Evolutionary conservation across 2,888 invertebrate species (phyloP), one percentile per base, ranked within the genome.

Genomic region (Choristoneura rosaceana): DNA sequence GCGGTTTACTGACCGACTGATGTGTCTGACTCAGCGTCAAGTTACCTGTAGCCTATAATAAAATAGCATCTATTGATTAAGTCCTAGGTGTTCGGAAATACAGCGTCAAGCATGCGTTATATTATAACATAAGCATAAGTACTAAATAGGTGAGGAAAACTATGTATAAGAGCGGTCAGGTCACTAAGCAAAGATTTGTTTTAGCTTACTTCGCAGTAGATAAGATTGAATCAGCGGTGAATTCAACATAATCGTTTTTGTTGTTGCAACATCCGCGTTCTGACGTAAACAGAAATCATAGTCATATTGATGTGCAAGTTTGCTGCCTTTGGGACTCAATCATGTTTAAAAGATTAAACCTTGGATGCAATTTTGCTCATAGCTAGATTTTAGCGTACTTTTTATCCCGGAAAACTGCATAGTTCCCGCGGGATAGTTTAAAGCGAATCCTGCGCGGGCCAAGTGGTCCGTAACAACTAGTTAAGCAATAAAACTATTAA

Each of bases 151-250:
- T 25, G 58, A 55, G 55, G 58, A 71, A 71, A 58, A 71, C 58
- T 50, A 45, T 38, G 17, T 45, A 47, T 71, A 34, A 15, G 43
- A 33, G 10, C 34, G 10, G 1, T 38, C 43, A 12, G 62, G 62
- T 50, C 63, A 73, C 68, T 63, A 17, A 58, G 58, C 15, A 68
- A 67, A 68, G 25, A 63, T 63, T 25, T 67, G 68, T 41, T 67
- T 63, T 25, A 58, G 59, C 17, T 47, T 33, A 59, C 47, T 68
- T 68, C 41, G 63, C 59, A 15, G 63, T 68, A 73, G 34, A 73
- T 68, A 55, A 67, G 25, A 62, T 50, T 63, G 71, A 63, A 68
- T 68, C 59, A 68, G 58, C 47, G n/a, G 43, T 17, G 15, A 61
- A 61, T 52, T 73, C 71, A 38, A 63, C 47, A 10, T 38, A 34